Base-by-base conservation (phyloP, 2,113 vertebrate species). In the Rallus limicola region DNA sequence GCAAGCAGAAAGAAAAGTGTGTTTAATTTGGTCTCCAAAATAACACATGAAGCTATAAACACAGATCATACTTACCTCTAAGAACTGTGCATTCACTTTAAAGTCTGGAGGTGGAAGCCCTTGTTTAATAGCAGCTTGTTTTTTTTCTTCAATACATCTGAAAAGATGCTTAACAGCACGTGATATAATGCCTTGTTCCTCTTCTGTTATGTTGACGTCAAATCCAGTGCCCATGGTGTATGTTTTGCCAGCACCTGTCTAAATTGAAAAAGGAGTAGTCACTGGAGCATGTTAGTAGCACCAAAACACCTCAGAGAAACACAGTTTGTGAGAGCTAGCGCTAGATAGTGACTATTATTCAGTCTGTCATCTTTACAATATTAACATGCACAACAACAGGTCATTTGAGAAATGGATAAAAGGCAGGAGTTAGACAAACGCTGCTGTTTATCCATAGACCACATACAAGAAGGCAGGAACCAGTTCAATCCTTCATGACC, bases 181-280 rank as follows among this genome's bases (percentile, higher is more conserved):
- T 3, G 99, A 98, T 95, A 99, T 99, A 95, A 99, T 99, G 59
- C 99, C 99, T 93, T 99, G 98, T 50, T 99, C 99, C n/a, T 99
- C 98, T 65, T 99, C 99, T 10, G 93, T 97, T 82, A 99, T 98
- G 97, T 97, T 99, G 88, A 99, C 99, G 36, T 99, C 99, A 90
- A 99, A 99, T 75, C 99, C 99, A 23, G 99, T 99, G 80, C 99
- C 99, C 99, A 99, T 99, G 65, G 99, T 99, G 65, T 99, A 99
- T 3, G 99, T 99, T 98, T 99, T 99, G 48, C 99, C 99, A 68
- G 99, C 99, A 81, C 99, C 99, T 26, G 99, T 99, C 99, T 99
- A 95, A 63, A 97, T 56, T 78, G 75, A 94, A 92, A 78, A 87
- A 53, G 25, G 6, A 56, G 3, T 9, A 16, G 38, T 88, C 34